Base-by-base conservation (phyloP, 1,140 invertebrate genomes). In the Lycorma delicatula region DNA sequence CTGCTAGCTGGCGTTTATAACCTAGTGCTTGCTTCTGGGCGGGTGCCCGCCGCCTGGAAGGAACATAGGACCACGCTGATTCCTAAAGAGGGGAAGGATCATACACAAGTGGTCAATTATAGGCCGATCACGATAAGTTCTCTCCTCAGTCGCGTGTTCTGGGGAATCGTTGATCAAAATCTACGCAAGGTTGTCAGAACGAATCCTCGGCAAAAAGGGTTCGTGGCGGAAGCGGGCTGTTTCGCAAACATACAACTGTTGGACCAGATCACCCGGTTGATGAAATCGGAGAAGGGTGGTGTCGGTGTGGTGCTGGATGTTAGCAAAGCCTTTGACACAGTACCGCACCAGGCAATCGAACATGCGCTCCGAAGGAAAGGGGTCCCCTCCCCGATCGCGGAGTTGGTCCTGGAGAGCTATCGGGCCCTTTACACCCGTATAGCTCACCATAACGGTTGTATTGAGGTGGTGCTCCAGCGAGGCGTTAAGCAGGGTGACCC, bases 401-500 rank as follows among this genome's bases (percentile, higher is more conserved):
- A 16, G 1, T 23, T 20, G 16, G 25, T 12, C 22, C 20, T 26
- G 28, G 41, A 48, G 5, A 9, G 41, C 20, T 16, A 49, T 49
- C 16, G 47, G 47, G 47, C 47, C 16, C 13, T 47, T 48, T 6
- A 28, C 50, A 41, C 50, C 38, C 7, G 20, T 3, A 51, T 63
- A 18, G 0, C 49, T 5, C 38, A 64, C 47, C 22, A 9, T 6
- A 5, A 46, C 7, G 41, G 41, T 7, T 13, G 5, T 6, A 46
- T 46, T 18, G 41, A 46, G 16, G 20, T 46, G 12, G 20, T 16
- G 5, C 44, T 36, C 0, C 28, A 22, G 22, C 13, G 63, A 1
- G 70, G 70, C n/a, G 69, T 70, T 0, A 62, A 64, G 26, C 71
- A 72, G 57, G 69, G 71, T 1, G 69, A 69, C 47, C 68, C 66